A percentile compares a stretch with the other conserved stretches of the same genome.
Conservation (phyloP, 1,140 invertebrate species). For the Diachasmimorpha longicaudata region DNA sequence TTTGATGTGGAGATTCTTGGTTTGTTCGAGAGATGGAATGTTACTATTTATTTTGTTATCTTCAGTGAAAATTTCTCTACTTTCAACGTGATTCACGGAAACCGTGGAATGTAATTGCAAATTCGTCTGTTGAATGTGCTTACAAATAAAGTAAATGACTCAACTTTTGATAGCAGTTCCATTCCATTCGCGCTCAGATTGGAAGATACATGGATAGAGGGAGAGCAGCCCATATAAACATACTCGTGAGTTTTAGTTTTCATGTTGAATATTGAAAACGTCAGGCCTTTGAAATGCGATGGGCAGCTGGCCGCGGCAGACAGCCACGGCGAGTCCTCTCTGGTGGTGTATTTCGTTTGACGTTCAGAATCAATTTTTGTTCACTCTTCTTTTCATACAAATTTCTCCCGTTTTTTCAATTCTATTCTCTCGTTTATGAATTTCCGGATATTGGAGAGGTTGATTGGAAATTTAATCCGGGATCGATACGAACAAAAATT, state of each 20-base stretch:
- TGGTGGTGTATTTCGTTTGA: slow-evolving; percentile 35
- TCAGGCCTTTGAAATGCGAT: slow-evolving; percentile 39
- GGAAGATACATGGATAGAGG: neutral
- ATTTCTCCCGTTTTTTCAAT: slow-evolving; percentile 36
- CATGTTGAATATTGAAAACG: slow-evolving; percentile 44
- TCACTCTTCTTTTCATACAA: slow-evolving; percentile 8
- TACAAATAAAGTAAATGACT: neutral
- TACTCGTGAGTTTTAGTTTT: neutral
- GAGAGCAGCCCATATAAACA: neutral
- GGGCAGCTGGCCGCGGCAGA: slow-evolving; percentile 36
- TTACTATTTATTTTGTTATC: too few relatives aligned
- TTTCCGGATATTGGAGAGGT: neutral
- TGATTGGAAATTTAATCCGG: neutral
- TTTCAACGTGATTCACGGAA: neutral
- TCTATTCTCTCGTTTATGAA: slow-evolving; percentile 1
- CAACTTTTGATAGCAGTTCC: neutral
- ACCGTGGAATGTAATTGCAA: neutral
- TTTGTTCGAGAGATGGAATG: too few relatives aligned
- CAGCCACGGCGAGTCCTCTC: slow-evolving; percentile 21
- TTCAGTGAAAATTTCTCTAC: too few relatives aligned
- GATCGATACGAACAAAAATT: neutral
- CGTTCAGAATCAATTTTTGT: slow-evolving; percentile 24
- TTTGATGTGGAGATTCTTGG: too few relatives aligned
- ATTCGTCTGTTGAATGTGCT: neutral
- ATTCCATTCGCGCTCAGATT: neutral